Evolutionary conservation across 2,888 invertebrate species (phyloP).

Genomic region (Stenchaetothrips biformis): DNA sequence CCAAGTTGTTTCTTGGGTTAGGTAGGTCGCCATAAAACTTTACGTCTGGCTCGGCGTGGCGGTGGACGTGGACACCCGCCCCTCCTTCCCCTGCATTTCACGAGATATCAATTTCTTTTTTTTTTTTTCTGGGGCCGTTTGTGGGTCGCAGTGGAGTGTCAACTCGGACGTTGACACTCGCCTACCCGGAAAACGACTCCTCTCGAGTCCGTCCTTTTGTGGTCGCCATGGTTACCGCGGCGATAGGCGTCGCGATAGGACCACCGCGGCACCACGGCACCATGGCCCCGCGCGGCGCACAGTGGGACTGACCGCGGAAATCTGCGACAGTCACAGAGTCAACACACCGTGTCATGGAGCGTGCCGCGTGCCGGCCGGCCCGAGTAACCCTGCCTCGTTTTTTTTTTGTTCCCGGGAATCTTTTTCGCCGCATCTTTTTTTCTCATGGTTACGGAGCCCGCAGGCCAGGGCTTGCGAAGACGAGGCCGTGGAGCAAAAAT

Average conservation of each 20-base stretch:
- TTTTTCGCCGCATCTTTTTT: neutral
- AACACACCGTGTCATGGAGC: neutral
- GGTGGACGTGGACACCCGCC: neutral
- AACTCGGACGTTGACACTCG: too few species aligned
- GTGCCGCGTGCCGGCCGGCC: neutral
- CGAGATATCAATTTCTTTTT: constrained; percentile 1
- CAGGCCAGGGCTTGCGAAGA: too few species aligned
- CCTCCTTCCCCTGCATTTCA: too few species aligned
- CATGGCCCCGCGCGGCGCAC: neutral
- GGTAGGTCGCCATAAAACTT: constrained; percentile 1
- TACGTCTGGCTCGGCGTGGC: neutral
- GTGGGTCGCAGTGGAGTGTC: neutral
- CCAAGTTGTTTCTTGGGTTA: neutral
- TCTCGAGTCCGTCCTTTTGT: neutral
- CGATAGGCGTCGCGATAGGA: too few species aligned
- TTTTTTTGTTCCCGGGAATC: neutral
- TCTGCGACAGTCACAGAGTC: neutral
- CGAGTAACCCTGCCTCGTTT: neutral
- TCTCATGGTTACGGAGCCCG: too few species aligned
- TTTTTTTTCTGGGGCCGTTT: constrained; percentile 33
- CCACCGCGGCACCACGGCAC: neutral
- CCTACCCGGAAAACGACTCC: too few species aligned
- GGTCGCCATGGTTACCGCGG: neutral
- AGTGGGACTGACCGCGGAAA: neutral
- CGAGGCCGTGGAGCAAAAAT: too few species aligned